phyloP scores from a whole-genome alignment of 1,140 invertebrate genomes.

The Cydia amplana region DNA sequence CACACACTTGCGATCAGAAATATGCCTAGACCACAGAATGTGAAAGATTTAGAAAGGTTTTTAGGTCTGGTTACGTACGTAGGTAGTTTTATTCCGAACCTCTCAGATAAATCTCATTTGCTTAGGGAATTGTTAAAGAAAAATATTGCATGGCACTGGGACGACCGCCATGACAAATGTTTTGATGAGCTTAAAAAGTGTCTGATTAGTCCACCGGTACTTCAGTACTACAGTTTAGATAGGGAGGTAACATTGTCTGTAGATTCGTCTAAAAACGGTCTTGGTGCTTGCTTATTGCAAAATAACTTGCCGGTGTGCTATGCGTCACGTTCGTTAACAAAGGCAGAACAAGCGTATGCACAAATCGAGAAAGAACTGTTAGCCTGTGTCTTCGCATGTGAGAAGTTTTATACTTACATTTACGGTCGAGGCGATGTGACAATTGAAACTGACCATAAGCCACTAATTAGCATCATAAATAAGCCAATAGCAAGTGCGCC shows the following conservation, averaged over 20 bases:
- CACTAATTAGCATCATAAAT: too few species aligned
- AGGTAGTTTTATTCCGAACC: too few species aligned
- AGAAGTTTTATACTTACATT: slow-evolving; percentile 5
- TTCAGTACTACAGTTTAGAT: neutral
- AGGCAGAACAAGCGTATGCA: too few species aligned
- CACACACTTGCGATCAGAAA: too few species aligned
- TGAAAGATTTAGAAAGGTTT: too few species aligned
- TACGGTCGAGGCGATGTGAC: neutral
- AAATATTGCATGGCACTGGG: slow-evolving; percentile 9
- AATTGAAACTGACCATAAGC: too few species aligned
- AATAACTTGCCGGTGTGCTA: neutral
- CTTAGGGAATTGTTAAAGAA: too few species aligned
- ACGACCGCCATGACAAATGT: neutral
- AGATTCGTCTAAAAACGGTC: neutral
- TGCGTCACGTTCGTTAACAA: neutral
- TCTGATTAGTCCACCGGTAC: neutral
- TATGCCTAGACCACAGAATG: too few species aligned
- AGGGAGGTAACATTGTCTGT: neutral
- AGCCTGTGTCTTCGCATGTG: neutral
- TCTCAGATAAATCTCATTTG: too few species aligned
- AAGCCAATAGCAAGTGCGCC: too few species aligned
- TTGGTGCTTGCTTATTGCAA: neutral
- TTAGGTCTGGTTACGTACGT: too few species aligned
- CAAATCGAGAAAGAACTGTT: slow-evolving; percentile 1
- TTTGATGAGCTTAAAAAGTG: neutral